A percentile compares a stretch with the other conserved stretches of the same genome.
phyloP scores from a whole-genome alignment of 2,888 invertebrate genomes.

The Ophion obscuratus region DNA sequence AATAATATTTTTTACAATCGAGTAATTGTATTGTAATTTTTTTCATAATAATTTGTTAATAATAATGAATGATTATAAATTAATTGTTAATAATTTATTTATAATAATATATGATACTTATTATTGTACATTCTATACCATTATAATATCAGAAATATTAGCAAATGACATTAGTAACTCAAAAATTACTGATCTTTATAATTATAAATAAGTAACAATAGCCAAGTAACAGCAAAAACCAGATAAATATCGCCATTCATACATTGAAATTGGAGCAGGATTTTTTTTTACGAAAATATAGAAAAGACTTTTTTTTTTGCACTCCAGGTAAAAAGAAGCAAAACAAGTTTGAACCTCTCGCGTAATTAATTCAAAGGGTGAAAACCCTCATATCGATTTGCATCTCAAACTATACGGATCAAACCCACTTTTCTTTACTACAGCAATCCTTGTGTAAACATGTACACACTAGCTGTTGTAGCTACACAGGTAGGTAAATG shows the following conservation, averaged over 20 bases:
- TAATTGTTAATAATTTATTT: too few relatives aligned
- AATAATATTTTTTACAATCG: too few relatives aligned
- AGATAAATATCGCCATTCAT: neutral
- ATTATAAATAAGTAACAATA: neutral
- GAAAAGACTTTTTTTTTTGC: neutral
- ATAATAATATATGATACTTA: too few relatives aligned
- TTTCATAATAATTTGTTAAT: too few relatives aligned
- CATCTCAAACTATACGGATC: conserved; percentile 1
- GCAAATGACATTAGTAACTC: too few relatives aligned
- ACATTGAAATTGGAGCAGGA: neutral
- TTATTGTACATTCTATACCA: too few relatives aligned
- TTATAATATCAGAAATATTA: too few relatives aligned
- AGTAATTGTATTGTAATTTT: too few relatives aligned
- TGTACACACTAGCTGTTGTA: neutral
- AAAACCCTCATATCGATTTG: neutral
- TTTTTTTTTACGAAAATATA: neutral
- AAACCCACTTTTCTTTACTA: neutral
- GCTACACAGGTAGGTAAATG: conserved; percentile 23
- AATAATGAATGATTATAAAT: too few relatives aligned
- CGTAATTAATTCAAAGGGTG: neutral
- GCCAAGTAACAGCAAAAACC: neutral
- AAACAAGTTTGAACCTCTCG: neutral
- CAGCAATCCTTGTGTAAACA: neutral
- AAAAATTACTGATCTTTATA: too few relatives aligned
- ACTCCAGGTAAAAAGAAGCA: neutral